phyloP scores from a whole-genome alignment of 2,888 invertebrate genomes.

The Taenaris catops region DNA sequence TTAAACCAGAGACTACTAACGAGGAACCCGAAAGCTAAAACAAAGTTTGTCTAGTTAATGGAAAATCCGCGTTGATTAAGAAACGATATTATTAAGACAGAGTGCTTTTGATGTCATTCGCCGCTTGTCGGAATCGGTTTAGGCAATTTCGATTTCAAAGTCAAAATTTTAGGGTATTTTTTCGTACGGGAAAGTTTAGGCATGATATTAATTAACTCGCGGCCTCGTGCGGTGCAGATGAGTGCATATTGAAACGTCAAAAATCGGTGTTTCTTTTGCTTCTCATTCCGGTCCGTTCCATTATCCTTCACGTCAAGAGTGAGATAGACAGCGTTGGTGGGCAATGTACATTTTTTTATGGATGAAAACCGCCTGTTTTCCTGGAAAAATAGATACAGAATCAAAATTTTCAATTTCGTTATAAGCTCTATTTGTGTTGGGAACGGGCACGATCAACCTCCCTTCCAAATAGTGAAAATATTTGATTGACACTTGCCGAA shows the following conservation, averaged over 20 bases:
- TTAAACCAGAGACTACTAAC: no score
- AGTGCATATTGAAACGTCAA: slow-evolving; percentile 77
- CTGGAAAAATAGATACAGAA: slow-evolving; percentile 68
- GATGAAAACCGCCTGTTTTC: slow-evolving; percentile 65
- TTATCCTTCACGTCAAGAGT: slow-evolving; percentile 67
- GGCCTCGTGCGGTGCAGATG: slow-evolving; percentile 47
- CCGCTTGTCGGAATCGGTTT: slow-evolving; percentile 15
- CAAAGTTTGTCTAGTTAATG: slow-evolving; percentile 43
- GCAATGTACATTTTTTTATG: slow-evolving; percentile 50
- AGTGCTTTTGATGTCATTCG: slow-evolving; percentile 48
- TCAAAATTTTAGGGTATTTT: slow-evolving; percentile 30
- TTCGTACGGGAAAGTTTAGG: slow-evolving; percentile 30
- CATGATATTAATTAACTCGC: slow-evolving; percentile 52
- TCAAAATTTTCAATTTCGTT: slow-evolving; percentile 67
- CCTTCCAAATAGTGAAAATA: no score
- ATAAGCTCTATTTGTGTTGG: slow-evolving; percentile 17
- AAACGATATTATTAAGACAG: slow-evolving; percentile 55
- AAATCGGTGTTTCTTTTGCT: slow-evolving; percentile 71
- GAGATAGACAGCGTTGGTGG: slow-evolving; percentile 52
- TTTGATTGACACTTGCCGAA: no score
- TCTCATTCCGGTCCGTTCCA: slow-evolving; percentile 69
- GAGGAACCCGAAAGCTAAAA: no score
- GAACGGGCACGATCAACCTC: slow-evolving; percentile 2
- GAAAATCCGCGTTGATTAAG: no score
- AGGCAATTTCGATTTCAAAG: slow-evolving; percentile 25